A percentile compares a stretch with the other conserved stretches of the same genome.
phyloP scores from a whole-genome alignment of 2,888 invertebrate species.

The Lithophane ornitopus region DNA sequence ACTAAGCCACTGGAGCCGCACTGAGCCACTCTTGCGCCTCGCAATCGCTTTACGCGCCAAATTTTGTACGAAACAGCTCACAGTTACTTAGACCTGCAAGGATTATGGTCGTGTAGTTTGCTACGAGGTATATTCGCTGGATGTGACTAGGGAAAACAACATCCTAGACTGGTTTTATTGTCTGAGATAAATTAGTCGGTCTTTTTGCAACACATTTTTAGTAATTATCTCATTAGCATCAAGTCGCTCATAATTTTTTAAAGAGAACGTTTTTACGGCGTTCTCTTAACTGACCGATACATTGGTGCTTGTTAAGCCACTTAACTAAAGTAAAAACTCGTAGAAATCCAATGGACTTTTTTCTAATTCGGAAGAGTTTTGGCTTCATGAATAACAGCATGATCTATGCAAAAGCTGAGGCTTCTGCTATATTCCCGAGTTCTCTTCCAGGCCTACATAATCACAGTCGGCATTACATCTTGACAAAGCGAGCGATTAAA shows the following conservation, averaged over 20 bases:
- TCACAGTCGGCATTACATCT: constrained; percentile 71
- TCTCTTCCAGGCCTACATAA: constrained; percentile 48
- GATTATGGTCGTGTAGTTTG: constrained; percentile 52
- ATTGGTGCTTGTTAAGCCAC: no score
- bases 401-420: neutral
- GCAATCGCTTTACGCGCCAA: constrained; percentile 70
- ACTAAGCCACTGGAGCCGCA: constrained; percentile 46
- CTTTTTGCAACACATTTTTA: no score
- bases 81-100: constrained; percentile 52
- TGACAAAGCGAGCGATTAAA: constrained; percentile 85
- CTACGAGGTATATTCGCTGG: constrained; percentile 35
- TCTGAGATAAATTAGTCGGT: no score
- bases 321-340: no score
- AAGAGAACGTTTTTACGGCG: no score
- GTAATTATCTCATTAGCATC: no score
- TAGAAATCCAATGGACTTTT: no score
- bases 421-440: neutral
- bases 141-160: constrained; percentile 38
- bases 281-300: no score
- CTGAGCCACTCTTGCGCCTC: constrained; percentile 34
- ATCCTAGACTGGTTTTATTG: no score
- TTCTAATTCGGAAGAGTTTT: neutral
- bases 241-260: no score
- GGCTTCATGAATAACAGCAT: no score
- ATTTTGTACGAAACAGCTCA: constrained; percentile 68